Evolutionary conservation across 2,797 vertebrate species (phyloP).

Genomic region (Galaxias olidus): DNA sequence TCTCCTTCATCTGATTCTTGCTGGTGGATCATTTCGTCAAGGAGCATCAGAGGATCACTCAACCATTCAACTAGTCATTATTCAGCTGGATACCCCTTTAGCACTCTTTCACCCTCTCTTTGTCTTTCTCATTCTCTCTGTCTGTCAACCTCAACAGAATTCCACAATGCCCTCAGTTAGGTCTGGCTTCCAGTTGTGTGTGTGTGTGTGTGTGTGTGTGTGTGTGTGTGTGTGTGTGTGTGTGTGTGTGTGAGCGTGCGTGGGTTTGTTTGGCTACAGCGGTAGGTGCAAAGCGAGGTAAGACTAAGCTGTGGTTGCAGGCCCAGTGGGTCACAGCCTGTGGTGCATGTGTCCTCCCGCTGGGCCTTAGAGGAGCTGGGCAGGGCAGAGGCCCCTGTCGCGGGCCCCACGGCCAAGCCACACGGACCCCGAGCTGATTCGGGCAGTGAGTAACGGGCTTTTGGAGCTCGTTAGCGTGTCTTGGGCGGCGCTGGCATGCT

Average conservation of each 20-base stretch:
- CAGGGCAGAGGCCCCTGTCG: neutral
- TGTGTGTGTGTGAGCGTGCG: no score
- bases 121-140: constrained; percentile 9
- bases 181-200: no score
- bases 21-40: constrained; percentile 2
- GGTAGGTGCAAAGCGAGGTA: no score
- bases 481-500: constrained; percentile 49
- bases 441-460: constrained; percentile 71
- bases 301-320: no score
- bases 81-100: constrained; percentile 4
- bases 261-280: no score
- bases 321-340: neutral
- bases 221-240: no score
- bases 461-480: constrained; percentile 62
- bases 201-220: no score
- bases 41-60: constrained; percentile 32
- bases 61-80: constrained; percentile 31
- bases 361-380: neutral
- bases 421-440: constrained; percentile 50
- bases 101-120: constrained; percentile 4
- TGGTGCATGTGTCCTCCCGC: neutral
- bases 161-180: no score
- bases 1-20: neutral
- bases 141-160: constrained; percentile 11
- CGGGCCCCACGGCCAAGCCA: constrained; percentile 23